These are phyloP conservation scores for Parus major DNA, from an alignment of 2,113 vertebrate genomes.

Conservation along the genomic window DNA sequence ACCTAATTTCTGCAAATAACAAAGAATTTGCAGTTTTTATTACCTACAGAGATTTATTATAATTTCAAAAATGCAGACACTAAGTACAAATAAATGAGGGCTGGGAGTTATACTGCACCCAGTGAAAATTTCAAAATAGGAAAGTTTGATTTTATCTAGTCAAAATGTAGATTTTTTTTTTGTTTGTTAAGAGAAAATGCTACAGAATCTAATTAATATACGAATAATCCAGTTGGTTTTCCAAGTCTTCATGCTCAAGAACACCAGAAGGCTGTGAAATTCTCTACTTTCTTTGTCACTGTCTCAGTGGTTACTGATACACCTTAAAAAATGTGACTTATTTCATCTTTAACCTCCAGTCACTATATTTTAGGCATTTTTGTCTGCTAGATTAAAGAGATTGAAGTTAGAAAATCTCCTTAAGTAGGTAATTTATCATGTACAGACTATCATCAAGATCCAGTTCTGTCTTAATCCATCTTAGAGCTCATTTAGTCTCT, in stretches of 20 bases:
- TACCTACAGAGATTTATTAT: not conserved
- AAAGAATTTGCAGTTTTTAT: not conserved
- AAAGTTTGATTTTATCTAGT: not conserved
- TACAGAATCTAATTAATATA: not conserved
- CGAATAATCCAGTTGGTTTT: not conserved
- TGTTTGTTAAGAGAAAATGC: not conserved
- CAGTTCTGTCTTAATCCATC: slow-evolving; percentile 32
- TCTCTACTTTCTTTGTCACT: not conserved
- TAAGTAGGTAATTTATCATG: slow-evolving; percentile 35
- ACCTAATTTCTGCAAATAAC: rapidly evolving
- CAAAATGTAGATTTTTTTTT: not conserved
- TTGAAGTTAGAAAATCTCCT: slow-evolving; percentile 16
- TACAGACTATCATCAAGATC: slow-evolving; percentile 12
- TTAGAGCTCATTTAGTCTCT: slow-evolving; percentile 18
- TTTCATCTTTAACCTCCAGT: not conserved
- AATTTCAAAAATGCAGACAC: not conserved
- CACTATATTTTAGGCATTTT: slow-evolving; percentile 4
- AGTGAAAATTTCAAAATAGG: not conserved
- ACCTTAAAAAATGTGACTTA: not conserved
- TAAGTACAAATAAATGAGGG: not conserved
- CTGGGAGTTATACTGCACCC: not conserved
- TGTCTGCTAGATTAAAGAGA: slow-evolving; percentile 3
- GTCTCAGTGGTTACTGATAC: not conserved
- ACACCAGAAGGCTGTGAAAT: not conserved
- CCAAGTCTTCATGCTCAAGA: not conserved